Base-by-base conservation (phyloP, 2,888 invertebrate genomes). In the Polyploca ridens region DNA sequence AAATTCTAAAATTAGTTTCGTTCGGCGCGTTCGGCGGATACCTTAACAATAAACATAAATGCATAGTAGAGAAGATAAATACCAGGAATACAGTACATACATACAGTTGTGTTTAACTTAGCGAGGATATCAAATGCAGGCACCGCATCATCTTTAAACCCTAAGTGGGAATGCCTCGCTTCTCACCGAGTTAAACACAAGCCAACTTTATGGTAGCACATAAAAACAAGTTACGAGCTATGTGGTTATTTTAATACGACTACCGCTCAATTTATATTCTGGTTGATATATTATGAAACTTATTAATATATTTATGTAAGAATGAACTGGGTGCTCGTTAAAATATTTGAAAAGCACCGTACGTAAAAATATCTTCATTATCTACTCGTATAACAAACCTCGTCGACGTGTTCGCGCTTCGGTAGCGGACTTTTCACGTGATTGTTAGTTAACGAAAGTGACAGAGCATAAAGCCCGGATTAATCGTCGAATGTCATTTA, bases 141-240 rank as follows among this genome's bases (percentile, higher is more conserved):
- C 19, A 54, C 54, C 54, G 16, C 54, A 19, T 54, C 19, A 54
- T 1, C 10, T 54, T 19, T 54, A 54, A 19, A 19, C 19, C n/a
- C 19, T 54, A 54, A 54, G 54, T 54, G 54, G 54, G 19, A 54
- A 54, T 46, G 46, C 46, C 46, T 46, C 54, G 19, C 54, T 54
- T 19, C 54, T 54, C 54, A n/a, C 16, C 5, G 16, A 58, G 33
- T 58, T 33, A 58, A 58, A 58, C 35, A 58, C 54, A 19, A 19
- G 35, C 33, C n/a, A 58, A 58, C 5, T 58, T 58, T 58, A 58
- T 58, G 58, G 58, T 58, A 33, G 33, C n/a, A 35, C 58, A 58
- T 58, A 58, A 58, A 33, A 10, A 19, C 58, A 58, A 58, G 58
- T 33, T 33, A 58, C 58, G 58, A 14, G 58, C 58, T 19, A 35